phyloP scores from a whole-genome alignment of 2,797 vertebrate genomes.

The Spheniscus humboldti region DNA sequence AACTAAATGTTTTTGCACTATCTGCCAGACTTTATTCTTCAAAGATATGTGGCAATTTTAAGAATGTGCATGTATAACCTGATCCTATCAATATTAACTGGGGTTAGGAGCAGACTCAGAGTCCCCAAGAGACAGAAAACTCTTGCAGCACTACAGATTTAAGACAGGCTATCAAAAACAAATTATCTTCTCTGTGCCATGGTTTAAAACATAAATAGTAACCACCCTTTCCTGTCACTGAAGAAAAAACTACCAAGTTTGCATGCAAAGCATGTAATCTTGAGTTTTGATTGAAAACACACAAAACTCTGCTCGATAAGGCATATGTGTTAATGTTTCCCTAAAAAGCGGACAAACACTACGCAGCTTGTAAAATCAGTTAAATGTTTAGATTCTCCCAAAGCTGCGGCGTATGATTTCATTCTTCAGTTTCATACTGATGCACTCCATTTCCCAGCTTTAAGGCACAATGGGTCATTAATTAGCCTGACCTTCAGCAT shows the following conservation, averaged over 20 bases:
- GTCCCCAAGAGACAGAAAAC: not conserved
- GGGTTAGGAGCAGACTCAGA: not conserved
- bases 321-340: accelerated
- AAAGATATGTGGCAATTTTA: not conserved
- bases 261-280: not conserved
- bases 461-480: not conserved
- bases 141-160: not conserved
- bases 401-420: not conserved
- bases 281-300: not conserved
- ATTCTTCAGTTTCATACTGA: not conserved
- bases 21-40: not conserved
- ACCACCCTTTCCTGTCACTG: not conserved
- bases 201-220: not conserved
- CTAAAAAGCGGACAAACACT: not conserved
- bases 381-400: not conserved
- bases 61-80: not conserved
- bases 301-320: not conserved
- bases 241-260: not conserved
- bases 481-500: not conserved
- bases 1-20: not conserved
- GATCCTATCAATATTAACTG: not conserved
- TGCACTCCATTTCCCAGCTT: not conserved
- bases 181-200: not conserved
- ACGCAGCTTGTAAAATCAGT: not conserved
- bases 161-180: not conserved